Conservation (phyloP, 2,888 invertebrate genomes). For the Caenorhabditis sinica region DNA sequence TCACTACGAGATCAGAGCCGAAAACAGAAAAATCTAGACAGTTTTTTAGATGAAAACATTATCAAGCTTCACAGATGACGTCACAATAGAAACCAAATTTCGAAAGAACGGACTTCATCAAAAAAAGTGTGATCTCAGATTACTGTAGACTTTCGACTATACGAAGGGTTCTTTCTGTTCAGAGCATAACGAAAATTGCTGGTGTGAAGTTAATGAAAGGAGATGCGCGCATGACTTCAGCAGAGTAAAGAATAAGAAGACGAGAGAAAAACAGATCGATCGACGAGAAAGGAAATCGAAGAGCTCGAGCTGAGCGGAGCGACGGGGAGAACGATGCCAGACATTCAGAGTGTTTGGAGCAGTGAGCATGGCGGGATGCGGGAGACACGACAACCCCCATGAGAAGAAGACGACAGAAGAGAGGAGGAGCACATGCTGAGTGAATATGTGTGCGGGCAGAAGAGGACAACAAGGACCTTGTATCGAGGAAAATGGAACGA, state of each 20-base stretch:
- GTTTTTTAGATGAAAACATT: too few species aligned
- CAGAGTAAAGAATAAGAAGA: conserved; percentile 2
- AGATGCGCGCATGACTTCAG: conserved; percentile 46
- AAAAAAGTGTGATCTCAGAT: too few species aligned
- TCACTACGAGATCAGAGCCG: too few species aligned
- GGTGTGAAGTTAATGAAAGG: conserved; percentile 4
- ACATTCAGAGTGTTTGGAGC: conserved; percentile 49
- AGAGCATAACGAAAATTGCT: neutral
- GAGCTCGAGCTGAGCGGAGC: conserved; percentile 33
- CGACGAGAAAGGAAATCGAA: conserved; percentile 62
- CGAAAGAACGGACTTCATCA: too few species aligned
- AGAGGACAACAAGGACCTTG: conserved; percentile 34
- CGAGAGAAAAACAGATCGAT: conserved; percentile 63
- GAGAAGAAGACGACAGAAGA: conserved; percentile 49
- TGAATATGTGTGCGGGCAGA: conserved; percentile 35
- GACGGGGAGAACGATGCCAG: conserved; percentile 54
- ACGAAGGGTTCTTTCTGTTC: neutral
- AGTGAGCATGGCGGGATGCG: conserved; percentile 41
- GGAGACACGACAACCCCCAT: conserved; percentile 53
- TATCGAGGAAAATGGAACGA: conserved; percentile 37
- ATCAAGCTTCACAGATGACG: too few species aligned
- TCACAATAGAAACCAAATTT: too few species aligned
- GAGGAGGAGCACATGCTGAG: conserved; percentile 45
- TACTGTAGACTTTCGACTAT: neutral
- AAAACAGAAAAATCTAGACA: too few species aligned